These are phyloP conservation scores for Clarias platycephalus DNA, from an alignment of 2,797 vertebrate species.

Conservation along the genomic window DNA sequence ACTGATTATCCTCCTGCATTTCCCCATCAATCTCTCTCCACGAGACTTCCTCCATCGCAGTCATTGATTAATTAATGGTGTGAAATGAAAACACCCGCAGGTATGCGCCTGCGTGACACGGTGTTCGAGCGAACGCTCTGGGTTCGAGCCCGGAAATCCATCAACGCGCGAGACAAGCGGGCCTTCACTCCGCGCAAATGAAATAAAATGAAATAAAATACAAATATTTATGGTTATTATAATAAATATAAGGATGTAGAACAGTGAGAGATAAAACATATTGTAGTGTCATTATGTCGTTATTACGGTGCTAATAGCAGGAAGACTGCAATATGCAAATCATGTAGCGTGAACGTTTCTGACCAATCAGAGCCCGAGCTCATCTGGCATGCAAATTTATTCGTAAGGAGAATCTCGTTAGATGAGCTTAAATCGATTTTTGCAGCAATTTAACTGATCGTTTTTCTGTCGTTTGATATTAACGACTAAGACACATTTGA, in stretches of 20 bases:
- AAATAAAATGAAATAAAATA: not conserved
- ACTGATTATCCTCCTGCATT: constrained; percentile 22
- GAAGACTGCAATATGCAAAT: not conserved
- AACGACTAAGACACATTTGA: not conserved
- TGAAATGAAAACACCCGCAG: constrained; percentile 52
- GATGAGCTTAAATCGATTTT: not conserved
- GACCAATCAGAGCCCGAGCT: constrained; percentile 11
- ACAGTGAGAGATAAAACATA: not conserved
- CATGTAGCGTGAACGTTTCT: not conserved
- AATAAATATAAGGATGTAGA: too few species aligned
- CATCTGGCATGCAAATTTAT: not conserved
- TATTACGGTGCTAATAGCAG: too few species aligned
- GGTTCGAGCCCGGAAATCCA: not conserved
- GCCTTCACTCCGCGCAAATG: not conserved
- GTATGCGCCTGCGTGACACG: constrained; percentile 49
- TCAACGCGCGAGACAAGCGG: not conserved
- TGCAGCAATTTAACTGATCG: too few species aligned
- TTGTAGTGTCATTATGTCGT: too few species aligned
- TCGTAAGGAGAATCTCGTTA: not conserved
- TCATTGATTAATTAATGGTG: constrained; percentile 61
- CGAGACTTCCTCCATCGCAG: constrained; percentile 45
- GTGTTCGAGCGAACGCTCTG: constrained; percentile 42
- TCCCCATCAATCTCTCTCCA: constrained; percentile 33
- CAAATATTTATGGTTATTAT: not conserved
- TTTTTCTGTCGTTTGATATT: not conserved